These are phyloP conservation scores for Lepeophtheirus salmonis DNA, from an alignment of 1,140 invertebrate species.

Conservation along the genomic window DNA sequence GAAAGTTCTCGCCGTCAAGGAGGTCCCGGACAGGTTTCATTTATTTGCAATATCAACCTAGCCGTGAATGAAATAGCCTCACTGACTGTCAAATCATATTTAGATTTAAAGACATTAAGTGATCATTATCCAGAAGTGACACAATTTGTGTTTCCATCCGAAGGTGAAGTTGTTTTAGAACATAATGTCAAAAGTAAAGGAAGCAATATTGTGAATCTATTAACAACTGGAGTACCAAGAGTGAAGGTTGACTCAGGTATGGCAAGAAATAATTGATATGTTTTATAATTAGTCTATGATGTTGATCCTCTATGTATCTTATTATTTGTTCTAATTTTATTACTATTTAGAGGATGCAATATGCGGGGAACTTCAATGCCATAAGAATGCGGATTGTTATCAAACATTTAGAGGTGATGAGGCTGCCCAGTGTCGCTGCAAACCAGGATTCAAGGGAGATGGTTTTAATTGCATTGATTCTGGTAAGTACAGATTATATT, in stretches of 20 bases:
- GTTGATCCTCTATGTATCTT: neutral
- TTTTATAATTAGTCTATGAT: neutral
- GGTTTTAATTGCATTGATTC: neutral
- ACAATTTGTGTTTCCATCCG: neutral
- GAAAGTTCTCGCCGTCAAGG: neutral
- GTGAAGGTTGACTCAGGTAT: neutral
- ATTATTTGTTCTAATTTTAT: neutral
- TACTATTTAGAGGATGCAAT: neutral
- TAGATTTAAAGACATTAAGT: neutral
- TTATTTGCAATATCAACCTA: conserved; percentile 7
- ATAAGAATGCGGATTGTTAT: neutral
- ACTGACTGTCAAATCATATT: neutral
- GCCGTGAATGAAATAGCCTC: neutral
- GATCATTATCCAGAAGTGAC: neutral
- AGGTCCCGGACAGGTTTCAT: neutral
- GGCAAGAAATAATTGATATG: no score
- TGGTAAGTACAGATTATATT: neutral
- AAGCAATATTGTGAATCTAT: neutral
- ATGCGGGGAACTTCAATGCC: neutral
- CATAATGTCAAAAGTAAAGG: neutral
- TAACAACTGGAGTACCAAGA: neutral
- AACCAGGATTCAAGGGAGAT: conserved; percentile 4
- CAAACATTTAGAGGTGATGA: neutral
- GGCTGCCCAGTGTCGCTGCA: neutral
- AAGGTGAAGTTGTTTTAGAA: neutral